Conservation (phyloP, 2,888 invertebrate genomes). For the Spilarctia lutea region DNA sequence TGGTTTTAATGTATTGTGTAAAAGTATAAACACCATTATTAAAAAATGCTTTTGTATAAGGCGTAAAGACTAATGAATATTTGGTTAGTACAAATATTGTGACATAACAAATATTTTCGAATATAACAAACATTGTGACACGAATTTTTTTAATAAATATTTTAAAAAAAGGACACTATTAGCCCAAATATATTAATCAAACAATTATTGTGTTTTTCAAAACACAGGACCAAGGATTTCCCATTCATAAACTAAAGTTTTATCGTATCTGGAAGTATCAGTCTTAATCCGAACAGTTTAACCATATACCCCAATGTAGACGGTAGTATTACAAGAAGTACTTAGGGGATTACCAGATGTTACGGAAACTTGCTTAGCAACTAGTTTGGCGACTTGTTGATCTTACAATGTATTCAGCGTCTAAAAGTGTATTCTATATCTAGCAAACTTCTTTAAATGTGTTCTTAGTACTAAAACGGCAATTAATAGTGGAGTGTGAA, state of each 20-base stretch:
- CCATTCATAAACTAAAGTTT: not conserved
- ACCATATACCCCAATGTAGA: not conserved
- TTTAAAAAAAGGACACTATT: not conserved
- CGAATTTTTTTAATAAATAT: too few relatives aligned
- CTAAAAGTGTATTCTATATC: not conserved
- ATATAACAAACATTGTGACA: too few relatives aligned
- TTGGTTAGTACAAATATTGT: too few relatives aligned
- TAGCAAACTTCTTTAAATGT: not conserved
- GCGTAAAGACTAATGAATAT: too few relatives aligned
- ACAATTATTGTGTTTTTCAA: not conserved
- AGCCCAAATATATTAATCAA: not conserved
- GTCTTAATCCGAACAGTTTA: not conserved
- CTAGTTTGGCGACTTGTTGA: constrained; percentile 3
- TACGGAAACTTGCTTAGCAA: not conserved
- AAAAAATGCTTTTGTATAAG: too few relatives aligned
- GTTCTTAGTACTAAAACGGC: too few relatives aligned
- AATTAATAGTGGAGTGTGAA: too few relatives aligned
- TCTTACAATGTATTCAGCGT: not conserved
- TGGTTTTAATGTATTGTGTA: not conserved
- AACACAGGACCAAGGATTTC: not conserved
- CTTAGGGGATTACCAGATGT: not conserved
- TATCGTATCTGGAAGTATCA: not conserved
- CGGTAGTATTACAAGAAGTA: constrained; percentile 1
- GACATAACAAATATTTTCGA: too few relatives aligned
- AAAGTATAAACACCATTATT: not conserved